Percentiles rank a stretch among this genome's conserved stretches.
These are phyloP conservation scores for Pitta sordida DNA, from an alignment of 2,113 vertebrate genomes.

Conservation along the genomic window DNA sequence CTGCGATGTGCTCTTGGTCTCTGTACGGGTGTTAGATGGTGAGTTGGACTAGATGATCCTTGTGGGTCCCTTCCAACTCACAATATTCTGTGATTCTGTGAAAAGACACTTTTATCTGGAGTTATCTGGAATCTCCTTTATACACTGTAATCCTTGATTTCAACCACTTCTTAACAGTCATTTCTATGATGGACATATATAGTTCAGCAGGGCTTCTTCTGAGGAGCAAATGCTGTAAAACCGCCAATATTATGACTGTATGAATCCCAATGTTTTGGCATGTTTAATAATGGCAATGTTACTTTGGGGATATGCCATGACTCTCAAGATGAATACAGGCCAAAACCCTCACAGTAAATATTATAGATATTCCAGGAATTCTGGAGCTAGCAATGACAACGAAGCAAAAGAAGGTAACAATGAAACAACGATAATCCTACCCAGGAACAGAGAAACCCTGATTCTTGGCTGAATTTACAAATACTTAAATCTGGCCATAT, in stretches of 20 bases:
- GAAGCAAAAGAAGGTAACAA: neutral
- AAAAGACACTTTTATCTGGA: neutral
- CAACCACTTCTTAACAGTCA: neutral
- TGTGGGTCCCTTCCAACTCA: no score
- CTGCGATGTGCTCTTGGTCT: no score
- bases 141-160: neutral
- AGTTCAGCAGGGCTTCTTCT: neutral
- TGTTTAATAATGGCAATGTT: fast-evolving
- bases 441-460: neutral
- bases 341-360: neutral
- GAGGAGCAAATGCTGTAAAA: neutral
- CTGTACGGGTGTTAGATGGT: no score
- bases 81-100: no score
- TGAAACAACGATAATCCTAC: neutral
- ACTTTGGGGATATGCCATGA: fast-evolving
- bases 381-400: neutral
- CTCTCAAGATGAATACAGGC: neutral
- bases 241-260: neutral
- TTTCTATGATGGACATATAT: neutral
- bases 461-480: neutral
- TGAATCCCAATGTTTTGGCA: neutral
- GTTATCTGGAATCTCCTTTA: constrained; percentile 1
- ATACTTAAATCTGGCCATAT: neutral
- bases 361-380: neutral
- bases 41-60: no score